Conservation (phyloP, 2,113 vertebrate species). For the Tupaia chinensis region DNA sequence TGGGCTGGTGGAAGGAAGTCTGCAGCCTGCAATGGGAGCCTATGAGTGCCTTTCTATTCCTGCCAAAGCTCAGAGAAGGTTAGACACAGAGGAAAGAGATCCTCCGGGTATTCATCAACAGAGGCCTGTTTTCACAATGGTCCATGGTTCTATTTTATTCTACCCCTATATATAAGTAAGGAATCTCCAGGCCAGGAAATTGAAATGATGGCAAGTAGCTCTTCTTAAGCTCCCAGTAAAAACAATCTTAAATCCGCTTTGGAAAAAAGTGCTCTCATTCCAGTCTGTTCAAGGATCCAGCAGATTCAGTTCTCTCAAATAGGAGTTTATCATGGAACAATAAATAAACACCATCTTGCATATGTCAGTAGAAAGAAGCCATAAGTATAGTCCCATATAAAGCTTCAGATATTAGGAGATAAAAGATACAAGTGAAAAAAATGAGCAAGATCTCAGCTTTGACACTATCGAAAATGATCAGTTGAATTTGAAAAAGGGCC, state of each 20-base stretch:
- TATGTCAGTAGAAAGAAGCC: neutral
- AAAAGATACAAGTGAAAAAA: neutral
- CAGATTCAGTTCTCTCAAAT: neutral
- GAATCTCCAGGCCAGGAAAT: neutral
- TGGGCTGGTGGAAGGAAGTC: neutral
- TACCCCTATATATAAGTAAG: neutral
- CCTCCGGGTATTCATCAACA: neutral
- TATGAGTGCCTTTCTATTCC: neutral
- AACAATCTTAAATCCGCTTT: neutral
- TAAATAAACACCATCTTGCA: neutral
- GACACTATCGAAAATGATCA: neutral
- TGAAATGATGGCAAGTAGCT: neutral
- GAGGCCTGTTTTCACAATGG: neutral
- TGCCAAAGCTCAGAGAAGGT: neutral
- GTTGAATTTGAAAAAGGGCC: slow-evolving; percentile 15
- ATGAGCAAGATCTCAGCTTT: slow-evolving; percentile 14
- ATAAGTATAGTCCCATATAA: neutral
- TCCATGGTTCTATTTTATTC: neutral
- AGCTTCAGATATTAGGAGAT: neutral
- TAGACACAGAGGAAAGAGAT: neutral
- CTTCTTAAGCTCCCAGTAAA: neutral
- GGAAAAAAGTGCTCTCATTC: neutral
- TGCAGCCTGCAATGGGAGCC: neutral
- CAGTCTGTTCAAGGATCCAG: neutral
- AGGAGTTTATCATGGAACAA: neutral